These are phyloP conservation scores for Intellagama lesueurii DNA, from an alignment of 2,797 vertebrate genomes.

Conservation along the genomic window DNA sequence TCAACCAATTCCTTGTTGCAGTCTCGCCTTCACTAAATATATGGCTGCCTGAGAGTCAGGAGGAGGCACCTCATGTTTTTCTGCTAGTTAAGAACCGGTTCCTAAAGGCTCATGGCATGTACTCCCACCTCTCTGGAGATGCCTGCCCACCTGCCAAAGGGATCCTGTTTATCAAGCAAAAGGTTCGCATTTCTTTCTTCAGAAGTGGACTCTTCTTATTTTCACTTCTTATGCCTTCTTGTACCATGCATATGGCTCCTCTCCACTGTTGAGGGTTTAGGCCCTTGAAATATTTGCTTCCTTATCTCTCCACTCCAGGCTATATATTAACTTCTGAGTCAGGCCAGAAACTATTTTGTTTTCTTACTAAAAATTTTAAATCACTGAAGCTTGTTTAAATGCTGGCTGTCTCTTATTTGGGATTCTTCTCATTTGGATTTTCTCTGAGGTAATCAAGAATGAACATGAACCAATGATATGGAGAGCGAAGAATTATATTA, in stretches of 20 bases:
- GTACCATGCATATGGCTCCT: neutral
- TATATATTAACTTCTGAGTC: neutral
- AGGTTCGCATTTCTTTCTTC: neutral
- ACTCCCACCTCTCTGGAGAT: no score
- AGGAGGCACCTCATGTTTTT: neutral
- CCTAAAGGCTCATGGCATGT: no score
- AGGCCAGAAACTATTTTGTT: conserved; percentile 17
- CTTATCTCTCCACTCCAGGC: conserved; percentile 4
- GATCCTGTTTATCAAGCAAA: neutral
- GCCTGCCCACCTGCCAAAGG: neutral
- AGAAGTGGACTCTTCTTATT: conserved; percentile 15
- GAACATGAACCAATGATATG: neutral
- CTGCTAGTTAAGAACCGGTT: neutral
- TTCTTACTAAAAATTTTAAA: conserved; percentile 26
- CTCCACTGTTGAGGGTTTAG: neutral
- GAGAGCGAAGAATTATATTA: neutral
- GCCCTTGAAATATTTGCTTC: conserved; percentile 24
- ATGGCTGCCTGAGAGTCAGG: neutral
- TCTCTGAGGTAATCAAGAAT: neutral
- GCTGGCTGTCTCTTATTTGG: conserved; percentile 16
- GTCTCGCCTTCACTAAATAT: rapidly evolving
- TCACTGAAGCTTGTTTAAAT: neutral
- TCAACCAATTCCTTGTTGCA: neutral
- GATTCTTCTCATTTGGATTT: conserved; percentile 21
- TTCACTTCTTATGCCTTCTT: neutral